Conservation (phyloP, 2,797 vertebrate species). For the Sebastes goodei region DNA sequence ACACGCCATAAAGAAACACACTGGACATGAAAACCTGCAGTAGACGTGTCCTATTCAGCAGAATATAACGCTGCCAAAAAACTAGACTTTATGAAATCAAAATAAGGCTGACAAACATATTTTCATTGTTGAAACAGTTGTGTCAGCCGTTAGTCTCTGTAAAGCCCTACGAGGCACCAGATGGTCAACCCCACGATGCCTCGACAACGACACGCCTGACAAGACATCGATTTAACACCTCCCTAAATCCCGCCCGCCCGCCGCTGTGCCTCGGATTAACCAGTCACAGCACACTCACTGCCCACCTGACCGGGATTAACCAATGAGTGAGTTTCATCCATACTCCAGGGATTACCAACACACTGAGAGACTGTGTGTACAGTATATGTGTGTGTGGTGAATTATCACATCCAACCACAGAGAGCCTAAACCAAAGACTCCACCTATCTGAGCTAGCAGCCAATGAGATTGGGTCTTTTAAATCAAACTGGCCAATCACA, state of each 20-base stretch:
- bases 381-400: neutral
- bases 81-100: neutral
- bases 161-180: conserved; percentile 29
- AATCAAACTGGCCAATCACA: conserved; percentile 8
- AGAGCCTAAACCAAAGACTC: neutral
- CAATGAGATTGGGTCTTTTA: conserved; percentile 9
- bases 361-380: neutral
- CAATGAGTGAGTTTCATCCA: conserved; percentile 34
- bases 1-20: neutral
- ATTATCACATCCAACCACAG: neutral
- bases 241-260: conserved; percentile 18
- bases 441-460: neutral
- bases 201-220: neutral
- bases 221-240: conserved; percentile 40
- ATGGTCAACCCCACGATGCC: conserved; percentile 31
- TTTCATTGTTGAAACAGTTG: neutral
- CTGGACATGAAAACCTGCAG: neutral
- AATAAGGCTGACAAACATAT: neutral
- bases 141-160: neutral
- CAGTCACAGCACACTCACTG: conserved; percentile 29
- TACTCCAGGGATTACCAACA: conserved; percentile 46
- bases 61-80: neutral
- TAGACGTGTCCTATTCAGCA: neutral
- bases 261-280: conserved; percentile 40
- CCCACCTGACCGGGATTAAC: conserved; percentile 48